Conservation (phyloP, 1,140 invertebrate genomes). For the Dreissena rostriformis region DNA sequence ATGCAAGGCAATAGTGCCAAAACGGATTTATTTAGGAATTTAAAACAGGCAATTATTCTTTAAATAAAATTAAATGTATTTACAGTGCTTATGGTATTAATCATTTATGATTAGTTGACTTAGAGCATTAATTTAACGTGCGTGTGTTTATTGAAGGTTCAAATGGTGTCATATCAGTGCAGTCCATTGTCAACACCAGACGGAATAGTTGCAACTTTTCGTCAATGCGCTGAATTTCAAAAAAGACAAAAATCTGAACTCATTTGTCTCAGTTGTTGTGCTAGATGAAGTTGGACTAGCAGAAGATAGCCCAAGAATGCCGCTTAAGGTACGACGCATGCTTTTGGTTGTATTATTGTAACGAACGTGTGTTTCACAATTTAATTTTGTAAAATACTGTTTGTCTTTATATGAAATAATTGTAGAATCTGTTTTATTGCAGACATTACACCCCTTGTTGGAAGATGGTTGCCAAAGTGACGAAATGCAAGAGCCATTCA, state of each 20-base stretch:
- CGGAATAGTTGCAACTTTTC: constrained; percentile 72
- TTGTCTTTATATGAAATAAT: too few relatives aligned
- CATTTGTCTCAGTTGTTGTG: constrained; percentile 75
- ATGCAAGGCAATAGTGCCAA: constrained; percentile 10
- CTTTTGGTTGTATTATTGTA: too few relatives aligned
- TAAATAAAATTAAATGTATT: background rate
- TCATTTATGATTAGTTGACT: background rate
- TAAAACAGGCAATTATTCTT: background rate
- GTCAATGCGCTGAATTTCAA: constrained; percentile 71
- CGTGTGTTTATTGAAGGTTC: constrained; percentile 47
- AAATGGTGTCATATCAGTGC: constrained; percentile 58
- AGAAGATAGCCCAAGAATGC: constrained; percentile 73
- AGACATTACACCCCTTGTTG: constrained; percentile 73
- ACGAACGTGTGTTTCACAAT: too few relatives aligned
- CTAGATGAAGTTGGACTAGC: constrained; percentile 77
- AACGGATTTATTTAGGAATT: background rate
- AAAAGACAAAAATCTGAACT: constrained; percentile 64
- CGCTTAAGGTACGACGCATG: constrained; percentile 72
- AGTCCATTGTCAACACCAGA: constrained; percentile 75
- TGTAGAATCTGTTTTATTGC: background rate
- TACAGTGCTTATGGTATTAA: background rate
- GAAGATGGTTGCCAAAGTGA: constrained; percentile 68
- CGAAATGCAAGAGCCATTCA: constrained; percentile 63
- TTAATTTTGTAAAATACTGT: too few relatives aligned
- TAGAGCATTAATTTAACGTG: background rate